phyloP scores from a whole-genome alignment of 2,888 invertebrate genomes.

The Esperia sulphurella region DNA sequence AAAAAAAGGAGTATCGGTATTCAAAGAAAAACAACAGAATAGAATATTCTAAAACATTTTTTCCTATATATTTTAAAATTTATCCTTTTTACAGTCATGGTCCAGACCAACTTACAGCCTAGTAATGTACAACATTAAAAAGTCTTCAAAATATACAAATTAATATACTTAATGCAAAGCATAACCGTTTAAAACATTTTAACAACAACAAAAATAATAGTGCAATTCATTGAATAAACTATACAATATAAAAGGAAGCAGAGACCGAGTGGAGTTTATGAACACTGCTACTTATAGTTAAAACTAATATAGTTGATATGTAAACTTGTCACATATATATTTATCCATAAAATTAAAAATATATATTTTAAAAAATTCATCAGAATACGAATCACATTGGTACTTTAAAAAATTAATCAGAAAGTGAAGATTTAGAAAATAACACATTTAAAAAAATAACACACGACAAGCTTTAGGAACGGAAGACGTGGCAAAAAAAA shows the following conservation, averaged over 20 bases:
- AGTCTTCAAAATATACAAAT: slow-evolving; percentile 7
- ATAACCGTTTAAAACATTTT: slow-evolving; percentile 4
- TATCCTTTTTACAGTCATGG: slow-evolving; percentile 17
- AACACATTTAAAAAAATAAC: too few relatives aligned
- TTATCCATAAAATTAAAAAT: too few relatives aligned
- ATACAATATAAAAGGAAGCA: slow-evolving; percentile 3
- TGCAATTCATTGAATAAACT: slow-evolving; percentile 7
- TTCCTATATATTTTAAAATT: slow-evolving; percentile 6
- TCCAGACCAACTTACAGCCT: slow-evolving; percentile 15
- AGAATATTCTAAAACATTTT: not conserved
- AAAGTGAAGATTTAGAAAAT: too few relatives aligned
- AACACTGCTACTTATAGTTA: not conserved
- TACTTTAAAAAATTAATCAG: too few relatives aligned
- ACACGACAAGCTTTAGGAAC: too few relatives aligned
- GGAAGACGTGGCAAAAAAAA: too few relatives aligned
- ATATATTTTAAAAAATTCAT: too few relatives aligned
- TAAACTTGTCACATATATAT: too few relatives aligned
- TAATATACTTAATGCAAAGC: slow-evolving; percentile 4
- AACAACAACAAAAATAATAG: slow-evolving; percentile 7
- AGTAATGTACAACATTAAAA: slow-evolving; percentile 14
- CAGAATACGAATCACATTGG: too few relatives aligned
- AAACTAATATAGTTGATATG: too few relatives aligned
- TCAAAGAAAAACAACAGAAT: not conserved
- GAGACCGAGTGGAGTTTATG: not conserved
- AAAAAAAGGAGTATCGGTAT: not conserved